phyloP scores from a whole-genome alignment of 2,888 invertebrate genomes.

The Morpho deidamia region DNA sequence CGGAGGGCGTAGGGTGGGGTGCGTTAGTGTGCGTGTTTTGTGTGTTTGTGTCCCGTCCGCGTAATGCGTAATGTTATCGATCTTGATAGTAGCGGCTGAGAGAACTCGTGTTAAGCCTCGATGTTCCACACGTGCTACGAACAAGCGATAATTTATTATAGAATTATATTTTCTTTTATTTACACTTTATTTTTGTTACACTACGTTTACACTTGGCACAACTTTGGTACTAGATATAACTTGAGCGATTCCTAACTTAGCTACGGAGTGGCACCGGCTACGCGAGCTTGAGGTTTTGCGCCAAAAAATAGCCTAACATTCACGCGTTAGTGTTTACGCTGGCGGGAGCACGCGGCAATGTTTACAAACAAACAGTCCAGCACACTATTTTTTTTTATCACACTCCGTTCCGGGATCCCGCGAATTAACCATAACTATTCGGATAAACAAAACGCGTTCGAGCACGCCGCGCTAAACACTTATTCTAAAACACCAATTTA shows the following conservation, averaged over 20 bases:
- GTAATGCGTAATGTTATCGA: constrained; percentile 79
- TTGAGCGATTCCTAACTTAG: constrained; percentile 28
- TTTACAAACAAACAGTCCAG: constrained; percentile 67
- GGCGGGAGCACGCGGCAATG: constrained; percentile 58
- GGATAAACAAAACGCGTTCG: neutral
- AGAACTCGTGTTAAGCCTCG: constrained; percentile 46
- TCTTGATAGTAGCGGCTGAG: constrained; percentile 68
- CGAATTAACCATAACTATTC: constrained; percentile 11
- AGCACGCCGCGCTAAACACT: constrained; percentile 13
- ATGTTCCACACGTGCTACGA: constrained; percentile 43
- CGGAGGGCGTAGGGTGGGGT: constrained; percentile 45
- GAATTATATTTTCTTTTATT: constrained; percentile 16
- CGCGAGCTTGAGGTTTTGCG: constrained; percentile 2
- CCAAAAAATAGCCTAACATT: constrained; percentile 19
- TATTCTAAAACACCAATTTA: constrained; percentile 18
- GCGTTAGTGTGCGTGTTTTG: constrained; percentile 47
- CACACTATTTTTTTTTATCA: constrained; percentile 37
- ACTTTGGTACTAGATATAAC: constrained; percentile 27
- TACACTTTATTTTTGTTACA: constrained; percentile 25
- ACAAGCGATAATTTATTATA: constrained; percentile 26
- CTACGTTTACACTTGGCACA: constrained; percentile 31
- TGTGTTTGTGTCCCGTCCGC: constrained; percentile 46
- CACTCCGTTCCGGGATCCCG: constrained; percentile 21
- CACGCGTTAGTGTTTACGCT: constrained; percentile 30
- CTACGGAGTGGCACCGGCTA: neutral